These are phyloP conservation scores for Zhengitettix transpicula DNA, from an alignment of 2,888 invertebrate genomes.

Conservation along the genomic window DNA sequence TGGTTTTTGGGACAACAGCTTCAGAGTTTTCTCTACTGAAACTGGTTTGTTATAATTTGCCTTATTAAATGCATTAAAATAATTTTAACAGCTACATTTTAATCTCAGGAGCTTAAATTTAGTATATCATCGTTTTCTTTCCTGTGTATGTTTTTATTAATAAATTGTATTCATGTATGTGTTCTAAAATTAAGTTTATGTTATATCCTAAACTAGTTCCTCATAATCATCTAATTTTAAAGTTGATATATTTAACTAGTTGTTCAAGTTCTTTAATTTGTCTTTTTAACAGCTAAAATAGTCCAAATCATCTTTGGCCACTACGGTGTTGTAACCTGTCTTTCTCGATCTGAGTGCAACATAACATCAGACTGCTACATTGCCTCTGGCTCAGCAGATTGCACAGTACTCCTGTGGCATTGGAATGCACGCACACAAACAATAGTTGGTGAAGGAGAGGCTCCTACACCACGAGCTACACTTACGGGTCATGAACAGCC, in stretches of 20 bases:
- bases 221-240: too few species aligned
- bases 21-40: conserved; percentile 92
- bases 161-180: too few species aligned
- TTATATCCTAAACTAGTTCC: too few species aligned
- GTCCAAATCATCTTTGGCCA: conserved; percentile 98
- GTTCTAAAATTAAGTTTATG: too few species aligned
- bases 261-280: too few species aligned
- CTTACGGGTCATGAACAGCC: conserved; percentile 96
- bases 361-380: conserved; percentile 98
- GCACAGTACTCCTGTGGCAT: conserved; percentile 96
- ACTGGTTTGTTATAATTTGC: conserved; percentile 42
- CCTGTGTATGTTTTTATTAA: too few species aligned
- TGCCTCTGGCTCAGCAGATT: conserved; percentile 94
- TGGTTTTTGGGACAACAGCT: conserved; percentile 99
- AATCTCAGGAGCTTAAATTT: background rate
- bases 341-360: conserved; percentile 94
- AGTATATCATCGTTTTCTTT: background rate
- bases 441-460: conserved; percentile 91
- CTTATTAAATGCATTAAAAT: too few species aligned
- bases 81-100: background rate
- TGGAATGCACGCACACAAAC: conserved; percentile 96
- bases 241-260: too few species aligned
- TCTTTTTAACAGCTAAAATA: conserved; percentile 61
- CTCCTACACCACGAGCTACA: conserved; percentile 90
- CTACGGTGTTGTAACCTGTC: conserved; percentile 95